Conservation (phyloP, 2,113 vertebrate genomes). For the Rhynchomys soricoides region DNA sequence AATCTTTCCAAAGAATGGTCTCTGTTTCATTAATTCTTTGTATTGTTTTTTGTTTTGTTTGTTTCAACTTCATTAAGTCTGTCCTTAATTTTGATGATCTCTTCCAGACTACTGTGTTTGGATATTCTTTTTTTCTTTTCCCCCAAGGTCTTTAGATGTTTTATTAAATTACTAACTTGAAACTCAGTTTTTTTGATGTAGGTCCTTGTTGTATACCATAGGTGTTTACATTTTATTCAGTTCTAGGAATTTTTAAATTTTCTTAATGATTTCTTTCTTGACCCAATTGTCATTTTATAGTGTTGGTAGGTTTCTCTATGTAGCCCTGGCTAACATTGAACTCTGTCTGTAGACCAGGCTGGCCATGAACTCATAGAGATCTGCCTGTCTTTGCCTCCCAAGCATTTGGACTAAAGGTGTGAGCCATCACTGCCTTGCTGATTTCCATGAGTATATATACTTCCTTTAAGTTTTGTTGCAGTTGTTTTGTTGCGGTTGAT, state of each 20-base stretch:
- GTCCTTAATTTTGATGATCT: not conserved
- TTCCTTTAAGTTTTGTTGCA: not conserved
- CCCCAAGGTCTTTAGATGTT: not conserved
- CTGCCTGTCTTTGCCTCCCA: too few relatives aligned
- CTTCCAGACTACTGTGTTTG: not conserved
- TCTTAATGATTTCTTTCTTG: not conserved
- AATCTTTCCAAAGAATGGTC: not conserved
- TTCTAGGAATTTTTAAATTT: not conserved
- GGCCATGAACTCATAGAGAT: too few relatives aligned
- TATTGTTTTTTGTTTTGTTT: not conserved
- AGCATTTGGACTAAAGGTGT: too few relatives aligned
- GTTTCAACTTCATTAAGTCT: not conserved
- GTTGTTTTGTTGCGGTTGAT: not conserved
- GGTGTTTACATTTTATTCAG: not conserved
- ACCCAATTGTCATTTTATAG: not conserved
- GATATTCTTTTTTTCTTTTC: not conserved
- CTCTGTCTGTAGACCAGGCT: too few relatives aligned
- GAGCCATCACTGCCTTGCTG: too few relatives aligned
- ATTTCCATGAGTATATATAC: not conserved
- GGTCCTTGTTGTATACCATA: not conserved
- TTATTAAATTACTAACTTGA: not conserved
- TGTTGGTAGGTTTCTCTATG: not conserved
- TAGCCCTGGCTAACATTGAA: too few relatives aligned
- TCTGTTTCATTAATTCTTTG: not conserved
- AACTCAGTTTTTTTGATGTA: not conserved